These are phyloP conservation scores for Toxotes chatareus DNA, from an alignment of 2,113 vertebrate genomes.

Conservation along the genomic window DNA sequence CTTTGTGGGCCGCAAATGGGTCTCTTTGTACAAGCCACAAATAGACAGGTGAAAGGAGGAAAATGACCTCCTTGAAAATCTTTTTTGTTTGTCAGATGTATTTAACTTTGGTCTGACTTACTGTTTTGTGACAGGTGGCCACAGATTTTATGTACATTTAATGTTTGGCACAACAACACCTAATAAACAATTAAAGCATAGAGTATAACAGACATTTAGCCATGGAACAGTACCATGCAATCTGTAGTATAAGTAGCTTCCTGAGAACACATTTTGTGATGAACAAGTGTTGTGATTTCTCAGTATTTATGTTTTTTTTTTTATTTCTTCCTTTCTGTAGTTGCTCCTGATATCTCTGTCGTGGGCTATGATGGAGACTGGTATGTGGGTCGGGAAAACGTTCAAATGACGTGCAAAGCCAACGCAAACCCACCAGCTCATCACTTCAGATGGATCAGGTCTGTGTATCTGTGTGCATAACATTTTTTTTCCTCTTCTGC, in stretches of 20 bases:
- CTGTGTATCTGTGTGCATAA: conserved; percentile 21
- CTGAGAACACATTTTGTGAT: background rate
- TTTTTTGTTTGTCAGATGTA: conserved; percentile 18
- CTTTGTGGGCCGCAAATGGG: background rate
- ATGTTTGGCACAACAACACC: background rate
- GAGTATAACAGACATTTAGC: conserved; percentile 9
- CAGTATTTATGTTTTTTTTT: background rate
- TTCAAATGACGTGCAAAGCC: conserved; percentile 95
- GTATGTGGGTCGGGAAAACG: conserved; percentile 92
- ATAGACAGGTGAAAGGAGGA: conserved; percentile 16
- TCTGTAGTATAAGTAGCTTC: background rate
- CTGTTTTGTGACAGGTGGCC: conserved; percentile 15
- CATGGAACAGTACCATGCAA: background rate
- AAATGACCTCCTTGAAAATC: conserved; percentile 29
- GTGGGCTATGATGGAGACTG: conserved; percentile 97
- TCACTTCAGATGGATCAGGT: conserved; percentile 88
- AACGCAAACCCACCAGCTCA: conserved; percentile 94
- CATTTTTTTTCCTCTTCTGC: background rate
- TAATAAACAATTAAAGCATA: background rate
- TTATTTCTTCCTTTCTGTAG: conserved; percentile 75
- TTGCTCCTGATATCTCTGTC: conserved; percentile 94
- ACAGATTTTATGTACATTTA: background rate
- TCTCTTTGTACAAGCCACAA: background rate
- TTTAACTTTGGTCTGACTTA: conserved; percentile 28
- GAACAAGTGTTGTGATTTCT: background rate